Conservation (phyloP, 2,113 vertebrate species). For the Callocephalon fimbriatum region DNA sequence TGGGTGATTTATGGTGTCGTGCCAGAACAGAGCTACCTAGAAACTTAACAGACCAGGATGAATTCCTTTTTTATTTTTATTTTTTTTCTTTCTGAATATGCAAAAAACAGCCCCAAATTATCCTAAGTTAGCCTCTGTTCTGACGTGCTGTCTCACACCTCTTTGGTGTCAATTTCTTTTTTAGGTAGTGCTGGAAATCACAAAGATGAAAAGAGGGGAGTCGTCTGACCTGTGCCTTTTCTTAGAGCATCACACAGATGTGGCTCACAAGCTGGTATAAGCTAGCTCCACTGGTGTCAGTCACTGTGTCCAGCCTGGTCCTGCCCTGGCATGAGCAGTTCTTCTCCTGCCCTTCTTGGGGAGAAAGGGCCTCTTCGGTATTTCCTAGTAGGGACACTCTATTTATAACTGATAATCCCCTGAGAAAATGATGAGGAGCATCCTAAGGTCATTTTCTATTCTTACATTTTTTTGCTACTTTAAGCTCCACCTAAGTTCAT, state of each 20-base stretch:
- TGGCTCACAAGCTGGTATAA: background rate
- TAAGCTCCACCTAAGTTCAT: background rate
- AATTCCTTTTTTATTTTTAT: background rate
- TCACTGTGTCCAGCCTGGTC: background rate
- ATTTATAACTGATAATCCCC: conserved; percentile 31
- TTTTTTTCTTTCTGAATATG: background rate
- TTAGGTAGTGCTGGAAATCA: conserved; percentile 27
- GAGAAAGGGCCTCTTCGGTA: background rate
- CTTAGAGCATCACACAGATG: background rate
- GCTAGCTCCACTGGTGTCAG: background rate
- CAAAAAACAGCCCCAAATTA: background rate
- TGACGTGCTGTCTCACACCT: conserved; percentile 50
- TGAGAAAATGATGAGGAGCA: conserved; percentile 21
- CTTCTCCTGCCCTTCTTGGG: background rate
- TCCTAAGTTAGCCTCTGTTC: conserved; percentile 35
- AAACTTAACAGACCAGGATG: background rate
- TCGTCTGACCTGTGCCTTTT: conserved; percentile 38
- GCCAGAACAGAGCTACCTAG: background rate
- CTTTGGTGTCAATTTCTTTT: conserved; percentile 22
- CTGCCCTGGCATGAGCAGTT: background rate
- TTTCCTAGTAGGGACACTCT: background rate
- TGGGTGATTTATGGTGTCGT: background rate
- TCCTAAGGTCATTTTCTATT: conserved; percentile 29
- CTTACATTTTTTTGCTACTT: conserved; percentile 29
- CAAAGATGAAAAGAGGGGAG: background rate